These are phyloP conservation scores for Vicugna pacos DNA, from an alignment of 2,113 vertebrate genomes.

Conservation along the genomic window DNA sequence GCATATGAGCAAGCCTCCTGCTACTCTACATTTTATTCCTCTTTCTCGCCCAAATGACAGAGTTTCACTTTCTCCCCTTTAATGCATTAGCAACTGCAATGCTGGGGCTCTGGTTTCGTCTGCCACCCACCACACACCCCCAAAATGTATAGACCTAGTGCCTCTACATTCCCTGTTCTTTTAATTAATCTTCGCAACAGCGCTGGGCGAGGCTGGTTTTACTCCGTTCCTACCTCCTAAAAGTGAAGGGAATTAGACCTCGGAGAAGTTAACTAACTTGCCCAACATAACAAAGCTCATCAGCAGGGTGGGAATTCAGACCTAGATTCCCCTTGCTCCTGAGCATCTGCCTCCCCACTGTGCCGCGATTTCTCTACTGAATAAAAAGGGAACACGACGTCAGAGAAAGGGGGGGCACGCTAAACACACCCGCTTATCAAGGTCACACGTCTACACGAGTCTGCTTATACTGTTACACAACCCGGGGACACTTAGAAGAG, in stretches of 20 bases:
- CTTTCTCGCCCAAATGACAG: constrained; percentile 4
- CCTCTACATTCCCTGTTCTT: neutral
- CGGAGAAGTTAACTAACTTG: constrained; percentile 25
- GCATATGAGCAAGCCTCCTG: constrained; percentile 72
- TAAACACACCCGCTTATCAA: neutral
- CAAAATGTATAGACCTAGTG: neutral
- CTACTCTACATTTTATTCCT: constrained; percentile 13
- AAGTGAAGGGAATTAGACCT: neutral
- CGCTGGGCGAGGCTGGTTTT: neutral
- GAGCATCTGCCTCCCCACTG: neutral
- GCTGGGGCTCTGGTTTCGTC: neutral
- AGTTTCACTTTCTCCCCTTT: constrained; percentile 26
- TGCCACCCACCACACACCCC: neutral
- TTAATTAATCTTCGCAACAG: neutral
- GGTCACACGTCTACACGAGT: neutral
- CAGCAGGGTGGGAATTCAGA: constrained; percentile 7
- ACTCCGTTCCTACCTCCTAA: neutral
- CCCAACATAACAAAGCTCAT: constrained; percentile 6
- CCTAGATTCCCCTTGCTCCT: neutral
- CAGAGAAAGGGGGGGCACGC: neutral
- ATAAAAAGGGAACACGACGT: neutral
- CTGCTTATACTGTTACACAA: neutral
- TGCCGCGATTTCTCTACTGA: neutral
- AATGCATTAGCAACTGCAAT: neutral
- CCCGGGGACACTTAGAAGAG: neutral